Percentiles rank a stretch among this genome's conserved stretches.
These are phyloP conservation scores for Lobophora halterata DNA, from an alignment of 2,888 invertebrate genomes.

Conservation along the genomic window DNA sequence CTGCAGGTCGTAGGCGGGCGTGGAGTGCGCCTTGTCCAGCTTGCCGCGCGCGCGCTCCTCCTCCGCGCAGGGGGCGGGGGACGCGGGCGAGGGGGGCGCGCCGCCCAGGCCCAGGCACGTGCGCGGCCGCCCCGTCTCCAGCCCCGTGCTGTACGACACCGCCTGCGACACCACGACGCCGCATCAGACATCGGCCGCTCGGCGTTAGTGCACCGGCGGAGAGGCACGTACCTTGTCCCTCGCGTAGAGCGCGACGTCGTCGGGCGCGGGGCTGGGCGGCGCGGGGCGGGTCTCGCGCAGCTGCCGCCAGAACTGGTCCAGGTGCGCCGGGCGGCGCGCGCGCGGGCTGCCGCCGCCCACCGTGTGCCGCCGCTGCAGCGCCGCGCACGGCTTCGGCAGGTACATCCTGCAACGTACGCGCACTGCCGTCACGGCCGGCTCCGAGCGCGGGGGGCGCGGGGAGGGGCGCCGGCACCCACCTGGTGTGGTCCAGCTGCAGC, in stretches of 20 bases:
- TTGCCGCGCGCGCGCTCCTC: constrained; percentile 49
- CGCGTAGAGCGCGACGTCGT: constrained; percentile 81
- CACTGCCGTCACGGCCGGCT: neutral
- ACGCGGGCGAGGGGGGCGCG: neutral
- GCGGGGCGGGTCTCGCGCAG: constrained; percentile 57
- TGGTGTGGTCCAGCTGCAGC: constrained; percentile 48
- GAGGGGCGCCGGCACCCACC: constrained; percentile 33
- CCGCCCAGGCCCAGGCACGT: constrained; percentile 17
- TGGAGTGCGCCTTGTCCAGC: constrained; percentile 90
- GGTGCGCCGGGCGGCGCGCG: constrained; percentile 67
- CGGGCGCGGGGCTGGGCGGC: constrained; percentile 56
- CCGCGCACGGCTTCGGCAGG: constrained; percentile 86
- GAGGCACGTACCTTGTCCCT: constrained; percentile 81
- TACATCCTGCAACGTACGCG: constrained; percentile 76
- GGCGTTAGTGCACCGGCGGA: no score
- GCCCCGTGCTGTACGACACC: constrained; percentile 87
- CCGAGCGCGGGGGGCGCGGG: neutral
- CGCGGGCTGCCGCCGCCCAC: constrained; percentile 92
- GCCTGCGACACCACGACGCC: constrained; percentile 59
- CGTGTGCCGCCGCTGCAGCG: constrained; percentile 85
- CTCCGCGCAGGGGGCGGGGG: constrained; percentile 38
- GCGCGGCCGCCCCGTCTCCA: constrained; percentile 72
- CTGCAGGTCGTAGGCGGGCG: constrained; percentile 86
- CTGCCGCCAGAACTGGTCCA: constrained; percentile 89
- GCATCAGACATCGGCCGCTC: no score